These are phyloP conservation scores for Trichonephila clavipes DNA, from an alignment of 1,140 invertebrate genomes.

Conservation along the genomic window DNA sequence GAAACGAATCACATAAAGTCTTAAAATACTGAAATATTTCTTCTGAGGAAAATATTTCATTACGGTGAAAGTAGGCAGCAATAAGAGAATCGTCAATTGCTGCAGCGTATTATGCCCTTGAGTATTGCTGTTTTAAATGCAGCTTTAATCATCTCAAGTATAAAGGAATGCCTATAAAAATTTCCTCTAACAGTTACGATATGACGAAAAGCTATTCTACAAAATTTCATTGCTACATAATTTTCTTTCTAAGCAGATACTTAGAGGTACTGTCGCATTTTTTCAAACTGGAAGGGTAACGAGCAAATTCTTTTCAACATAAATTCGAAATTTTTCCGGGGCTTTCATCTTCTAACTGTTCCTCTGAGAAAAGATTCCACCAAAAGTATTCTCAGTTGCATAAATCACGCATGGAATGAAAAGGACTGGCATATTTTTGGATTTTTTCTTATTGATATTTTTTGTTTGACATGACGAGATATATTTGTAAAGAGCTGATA, in stretches of 20 bases:
- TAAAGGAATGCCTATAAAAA: not conserved
- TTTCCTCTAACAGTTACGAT: constrained; percentile 12
- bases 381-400: constrained; percentile 46
- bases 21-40: not conserved
- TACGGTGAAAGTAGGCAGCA: not conserved
- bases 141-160: constrained; percentile 36
- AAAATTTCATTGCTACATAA: constrained; percentile 56
- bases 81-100: not conserved
- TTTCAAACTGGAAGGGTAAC: not conserved
- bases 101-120: not conserved
- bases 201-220: not conserved
- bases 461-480: constrained; percentile 21
- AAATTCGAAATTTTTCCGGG: constrained; percentile 57
- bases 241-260: constrained; percentile 6
- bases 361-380: constrained; percentile 56
- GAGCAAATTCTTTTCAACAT: constrained; percentile 4
- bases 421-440: constrained; percentile 31
- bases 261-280: not conserved
- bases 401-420: constrained; percentile 43
- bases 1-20: too few species aligned
- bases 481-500: constrained; percentile 28
- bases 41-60: not conserved
- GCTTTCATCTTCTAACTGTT: constrained; percentile 67
- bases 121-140: constrained; percentile 33
- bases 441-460: not conserved